Evolutionary conservation across 2,113 vertebrate species (phyloP), one percentile per base, ranked within the genome.

Genomic region (Piaya cayana): DNA sequence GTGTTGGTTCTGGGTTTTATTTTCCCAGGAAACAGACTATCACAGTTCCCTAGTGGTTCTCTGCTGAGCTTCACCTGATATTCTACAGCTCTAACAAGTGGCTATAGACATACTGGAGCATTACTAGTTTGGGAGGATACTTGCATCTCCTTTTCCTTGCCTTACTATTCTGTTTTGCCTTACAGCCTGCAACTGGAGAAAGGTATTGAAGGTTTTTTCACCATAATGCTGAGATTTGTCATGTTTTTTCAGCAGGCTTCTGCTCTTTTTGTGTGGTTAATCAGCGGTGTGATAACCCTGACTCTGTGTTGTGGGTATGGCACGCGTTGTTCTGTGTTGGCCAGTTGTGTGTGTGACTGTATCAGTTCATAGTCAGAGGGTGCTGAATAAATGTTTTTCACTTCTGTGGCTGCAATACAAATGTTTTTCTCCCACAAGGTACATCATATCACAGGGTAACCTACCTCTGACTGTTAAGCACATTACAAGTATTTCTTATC

Each of bases 171-270:
- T 88, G 1, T 96, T 95, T 93, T 95, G 82, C 68, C 58, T 91
- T 96, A 88, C 85, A 96, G 88, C 83, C 83, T 94, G 88, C 90
- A 91, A 30, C n/a, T 90, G 95, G 95, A 92, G 47, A 88, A 84
- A 96, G 96, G 92, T 94, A 95, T 95, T 92, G 64, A 86, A 91
- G 39, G 43, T 3, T 8, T 72, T 62, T 90, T 76, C 19, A 84
- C 25, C 32, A 4, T 43, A 34, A 29, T 39, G 9, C 65, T 91
- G 59, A 83, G 39, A 56, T 11, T 43, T 90, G 25, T 65, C 1
- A 0, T 89, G 10, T 74, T 88, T 96, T 68, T n/a, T 60, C 79
- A 52, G 23, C 23, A 58, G 34, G 39, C 34, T 60, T 64, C 14
- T 34, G 52, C 37, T 76, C 36, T 7, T 72, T 49, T 70, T 50